Evolutionary conservation across 2,797 vertebrate genomes (phyloP).

Genomic region (Peromyscus nudipes): DNA sequence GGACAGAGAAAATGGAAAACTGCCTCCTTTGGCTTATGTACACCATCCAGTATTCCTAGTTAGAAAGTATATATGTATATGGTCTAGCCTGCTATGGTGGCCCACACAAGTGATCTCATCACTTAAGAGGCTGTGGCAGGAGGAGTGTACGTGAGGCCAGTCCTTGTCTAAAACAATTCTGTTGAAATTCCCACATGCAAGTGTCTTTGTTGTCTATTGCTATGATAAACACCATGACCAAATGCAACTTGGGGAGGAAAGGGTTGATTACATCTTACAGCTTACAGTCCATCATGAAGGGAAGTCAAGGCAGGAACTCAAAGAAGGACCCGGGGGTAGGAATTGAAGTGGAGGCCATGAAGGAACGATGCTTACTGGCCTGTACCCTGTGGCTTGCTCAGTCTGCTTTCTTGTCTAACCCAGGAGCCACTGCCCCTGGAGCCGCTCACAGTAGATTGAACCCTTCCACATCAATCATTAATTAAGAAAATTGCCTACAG

Average conservation of each 20-base stretch:
- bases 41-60: not conserved
- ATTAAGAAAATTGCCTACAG: not conserved
- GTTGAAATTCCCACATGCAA: not conserved
- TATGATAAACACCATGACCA: no score
- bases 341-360: not conserved
- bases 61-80: not conserved
- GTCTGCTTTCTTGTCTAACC: not conserved
- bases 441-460: not conserved
- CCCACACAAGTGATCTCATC: not conserved
- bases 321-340: not conserved
- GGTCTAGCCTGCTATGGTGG: not conserved
- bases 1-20: not conserved
- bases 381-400: not conserved
- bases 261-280: not conserved
- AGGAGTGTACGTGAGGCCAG: not conserved
- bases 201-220: not conserved
- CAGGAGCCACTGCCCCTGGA: not conserved
- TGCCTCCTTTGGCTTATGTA: not conserved
- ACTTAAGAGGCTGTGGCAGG: not conserved
- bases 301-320: not conserved
- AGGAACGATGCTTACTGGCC: not conserved
- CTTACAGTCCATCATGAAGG: not conserved
- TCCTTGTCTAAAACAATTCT: not conserved
- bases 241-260: not conserved
- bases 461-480: not conserved